Percentiles rank a stretch among this genome's conserved stretches.
Evolutionary conservation across 2,113 vertebrate genomes (phyloP).

Genomic region (Gadus chalcogrammus): DNA sequence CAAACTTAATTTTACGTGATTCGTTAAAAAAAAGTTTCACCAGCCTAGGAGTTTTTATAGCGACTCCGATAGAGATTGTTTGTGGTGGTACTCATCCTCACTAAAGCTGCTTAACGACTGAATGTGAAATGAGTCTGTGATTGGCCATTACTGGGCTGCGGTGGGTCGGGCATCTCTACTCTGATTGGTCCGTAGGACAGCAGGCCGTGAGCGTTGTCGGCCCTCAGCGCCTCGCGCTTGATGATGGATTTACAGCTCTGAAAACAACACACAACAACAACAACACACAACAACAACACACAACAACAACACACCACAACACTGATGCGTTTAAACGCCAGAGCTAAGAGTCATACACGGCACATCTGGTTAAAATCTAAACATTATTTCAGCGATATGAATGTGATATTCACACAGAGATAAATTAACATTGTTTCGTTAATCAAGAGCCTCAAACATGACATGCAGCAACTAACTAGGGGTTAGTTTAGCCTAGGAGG

Average conservation of each 20-base stretch:
- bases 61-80: too few species aligned
- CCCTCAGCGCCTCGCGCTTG: conserved; percentile 58
- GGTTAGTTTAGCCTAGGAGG: too few species aligned
- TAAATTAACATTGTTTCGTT: too few species aligned
- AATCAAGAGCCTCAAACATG: too few species aligned
- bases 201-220: conserved; percentile 41
- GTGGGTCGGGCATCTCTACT: conserved; percentile 44
- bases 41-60: background rate
- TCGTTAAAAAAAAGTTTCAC: background rate
- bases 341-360: background rate
- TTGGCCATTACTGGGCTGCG: conserved; percentile 38
- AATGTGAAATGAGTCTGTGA: too few species aligned
- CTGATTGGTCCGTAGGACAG: conserved; percentile 72
- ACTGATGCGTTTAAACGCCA: background rate
- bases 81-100: too few species aligned
- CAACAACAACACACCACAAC: too few species aligned
- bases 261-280: background rate
- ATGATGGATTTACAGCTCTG: conserved; percentile 66
- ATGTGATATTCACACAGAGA: background rate
- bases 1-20: too few species aligned
- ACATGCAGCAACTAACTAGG: too few species aligned
- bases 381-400: too few species aligned
- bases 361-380: background rate
- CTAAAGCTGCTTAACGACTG: background rate
- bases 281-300: too few species aligned